These are phyloP conservation scores for Lysandra coridon DNA, from an alignment of 2,888 invertebrate species.

Conservation along the genomic window DNA sequence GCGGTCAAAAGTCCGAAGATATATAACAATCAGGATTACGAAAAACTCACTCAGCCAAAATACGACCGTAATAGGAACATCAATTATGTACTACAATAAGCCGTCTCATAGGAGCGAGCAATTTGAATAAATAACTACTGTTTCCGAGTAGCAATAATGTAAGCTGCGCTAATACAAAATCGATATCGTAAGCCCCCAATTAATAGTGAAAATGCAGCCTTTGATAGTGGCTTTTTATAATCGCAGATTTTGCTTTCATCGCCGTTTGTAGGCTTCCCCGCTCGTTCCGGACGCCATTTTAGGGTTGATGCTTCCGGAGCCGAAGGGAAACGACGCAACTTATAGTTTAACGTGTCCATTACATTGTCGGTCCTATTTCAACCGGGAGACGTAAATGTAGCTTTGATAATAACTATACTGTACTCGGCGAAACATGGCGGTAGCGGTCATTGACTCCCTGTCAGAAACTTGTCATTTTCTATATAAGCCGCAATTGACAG, in stretches of 20 bases:
- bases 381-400: neutral
- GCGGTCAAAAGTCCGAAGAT: neutral
- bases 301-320: slow-evolving; percentile 3
- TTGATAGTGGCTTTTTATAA: slow-evolving; percentile 39
- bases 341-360: neutral
- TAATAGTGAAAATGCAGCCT: slow-evolving; percentile 58
- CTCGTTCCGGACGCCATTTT: neutral
- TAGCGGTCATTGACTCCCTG: no score
- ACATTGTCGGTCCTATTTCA: neutral
- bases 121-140: slow-evolving; percentile 60
- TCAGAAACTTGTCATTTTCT: no score
- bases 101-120: slow-evolving; percentile 42
- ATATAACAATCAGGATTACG: slow-evolving; percentile 39
- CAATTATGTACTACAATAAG: slow-evolving; percentile 45
- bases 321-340: neutral
- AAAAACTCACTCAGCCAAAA: slow-evolving; percentile 31
- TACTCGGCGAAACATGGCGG: no score
- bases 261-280: slow-evolving; percentile 33
- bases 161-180: slow-evolving; percentile 74
- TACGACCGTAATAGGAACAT: slow-evolving; percentile 39
- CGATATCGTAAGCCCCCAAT: slow-evolving; percentile 69
- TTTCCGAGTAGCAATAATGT: slow-evolving; percentile 57
- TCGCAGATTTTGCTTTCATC: slow-evolving; percentile 37
- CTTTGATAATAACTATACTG: neutral
- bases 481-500: no score